Evolutionary conservation across 2,797 vertebrate genomes (phyloP).

Genomic region (Sitta carolinensis): DNA sequence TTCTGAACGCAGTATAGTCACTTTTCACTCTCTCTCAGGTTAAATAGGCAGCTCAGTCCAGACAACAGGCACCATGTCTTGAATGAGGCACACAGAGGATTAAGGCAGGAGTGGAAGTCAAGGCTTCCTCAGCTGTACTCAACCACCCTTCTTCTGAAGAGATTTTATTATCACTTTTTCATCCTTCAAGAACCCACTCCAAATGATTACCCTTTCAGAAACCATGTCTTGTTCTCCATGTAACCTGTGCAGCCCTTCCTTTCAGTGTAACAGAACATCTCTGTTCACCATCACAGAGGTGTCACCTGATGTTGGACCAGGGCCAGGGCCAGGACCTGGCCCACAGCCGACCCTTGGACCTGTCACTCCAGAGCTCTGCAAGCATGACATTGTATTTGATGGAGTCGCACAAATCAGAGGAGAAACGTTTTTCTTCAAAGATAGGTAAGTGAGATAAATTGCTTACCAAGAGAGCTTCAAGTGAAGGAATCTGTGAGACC

Average conservation of each 20-base stretch:
- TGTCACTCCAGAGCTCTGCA: slow-evolving; percentile 92
- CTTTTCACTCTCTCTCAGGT: background rate
- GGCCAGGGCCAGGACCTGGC: slow-evolving; percentile 69
- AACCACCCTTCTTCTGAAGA: background rate
- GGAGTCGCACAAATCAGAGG: slow-evolving; percentile 92
- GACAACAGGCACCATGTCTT: background rate
- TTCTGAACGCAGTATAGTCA: background rate
- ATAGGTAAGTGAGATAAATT: slow-evolving; percentile 84
- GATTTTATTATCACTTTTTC: background rate
- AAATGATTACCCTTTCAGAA: background rate
- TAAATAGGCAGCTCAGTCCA: background rate
- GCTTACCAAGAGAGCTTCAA: background rate
- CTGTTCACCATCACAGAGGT: slow-evolving; percentile 73
- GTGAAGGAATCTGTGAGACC: background rate
- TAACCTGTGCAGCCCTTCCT: background rate
- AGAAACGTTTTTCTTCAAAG: slow-evolving; percentile 97
- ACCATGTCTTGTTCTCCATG: accelerated
- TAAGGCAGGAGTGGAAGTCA: background rate
- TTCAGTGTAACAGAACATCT: background rate
- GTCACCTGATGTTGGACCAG: slow-evolving; percentile 79
- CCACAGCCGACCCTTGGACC: slow-evolving; percentile 89
- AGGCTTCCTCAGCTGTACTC: background rate
- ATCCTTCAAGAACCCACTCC: background rate
- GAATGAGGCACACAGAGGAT: background rate
- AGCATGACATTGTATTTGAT: slow-evolving; percentile 89